A percentile compares a stretch with the other conserved stretches of the same genome.
Conservation (phyloP, 2,888 invertebrate genomes). For the Agonopterix arenella region DNA sequence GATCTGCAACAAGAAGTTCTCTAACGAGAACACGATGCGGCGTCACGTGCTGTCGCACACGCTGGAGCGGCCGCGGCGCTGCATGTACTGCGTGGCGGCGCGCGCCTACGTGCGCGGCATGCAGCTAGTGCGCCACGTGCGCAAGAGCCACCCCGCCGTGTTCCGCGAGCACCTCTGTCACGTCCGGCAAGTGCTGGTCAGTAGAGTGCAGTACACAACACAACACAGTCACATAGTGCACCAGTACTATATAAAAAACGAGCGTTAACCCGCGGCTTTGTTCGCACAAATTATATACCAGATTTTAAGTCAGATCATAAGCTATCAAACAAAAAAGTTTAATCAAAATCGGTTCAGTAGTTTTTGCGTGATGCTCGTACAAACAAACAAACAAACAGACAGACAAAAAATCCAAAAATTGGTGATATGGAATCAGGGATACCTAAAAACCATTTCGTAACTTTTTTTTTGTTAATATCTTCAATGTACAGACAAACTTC, state of each 20-base stretch:
- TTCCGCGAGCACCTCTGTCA: conserved; percentile 64
- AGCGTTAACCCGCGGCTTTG: too few species aligned
- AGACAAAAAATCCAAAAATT: too few species aligned
- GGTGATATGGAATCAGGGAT: too few species aligned
- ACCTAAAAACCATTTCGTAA: too few species aligned
- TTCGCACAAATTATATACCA: too few species aligned
- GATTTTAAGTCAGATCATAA: too few species aligned
- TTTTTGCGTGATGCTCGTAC: too few species aligned
- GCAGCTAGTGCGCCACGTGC: conserved; percentile 86
- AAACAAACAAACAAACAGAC: too few species aligned
- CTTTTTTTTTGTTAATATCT: too few species aligned
- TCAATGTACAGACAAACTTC: too few species aligned
- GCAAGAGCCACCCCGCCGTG: conserved; percentile 81
- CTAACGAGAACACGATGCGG: conserved; percentile 81
- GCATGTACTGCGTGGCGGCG: conserved; percentile 81
- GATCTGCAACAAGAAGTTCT: conserved; percentile 81
- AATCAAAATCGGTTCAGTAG: too few species aligned
- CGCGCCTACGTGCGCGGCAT: conserved; percentile 88
- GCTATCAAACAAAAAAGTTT: too few species aligned
- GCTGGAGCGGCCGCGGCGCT: conserved; percentile 85
- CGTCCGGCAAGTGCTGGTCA: conserved; percentile 41
- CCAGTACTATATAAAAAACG: background rate
- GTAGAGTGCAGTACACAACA: conserved; percentile 4
- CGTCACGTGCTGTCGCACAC: conserved; percentile 84
- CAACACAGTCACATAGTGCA: background rate